phyloP scores from a whole-genome alignment of 2,888 invertebrate genomes.

The Hofmannophila pseudospretella region DNA sequence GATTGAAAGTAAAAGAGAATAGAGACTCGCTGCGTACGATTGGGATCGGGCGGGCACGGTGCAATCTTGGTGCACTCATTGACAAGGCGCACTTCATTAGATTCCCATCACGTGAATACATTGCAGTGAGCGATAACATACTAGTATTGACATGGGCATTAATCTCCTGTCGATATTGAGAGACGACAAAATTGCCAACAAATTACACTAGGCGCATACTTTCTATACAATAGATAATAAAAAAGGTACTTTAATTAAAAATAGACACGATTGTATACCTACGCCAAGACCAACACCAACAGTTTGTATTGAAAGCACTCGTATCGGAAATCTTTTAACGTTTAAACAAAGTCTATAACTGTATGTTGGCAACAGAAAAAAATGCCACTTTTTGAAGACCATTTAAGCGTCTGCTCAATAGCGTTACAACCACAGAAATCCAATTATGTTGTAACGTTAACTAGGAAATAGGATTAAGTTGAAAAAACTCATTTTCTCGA shows the following conservation, averaged over 20 bases:
- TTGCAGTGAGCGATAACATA: constrained; percentile 28
- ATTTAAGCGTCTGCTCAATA: too few relatives aligned
- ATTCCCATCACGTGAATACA: too few relatives aligned
- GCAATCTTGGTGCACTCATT: constrained; percentile 33
- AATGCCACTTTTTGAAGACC: constrained; percentile 27
- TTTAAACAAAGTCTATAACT: neutral
- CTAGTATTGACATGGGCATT: constrained; percentile 25
- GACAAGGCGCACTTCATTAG: constrained; percentile 23
- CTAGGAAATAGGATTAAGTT: constrained; percentile 36
- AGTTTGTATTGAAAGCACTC: constrained; percentile 2
- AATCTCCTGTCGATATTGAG: neutral
- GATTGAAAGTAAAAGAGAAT: constrained; percentile 47
- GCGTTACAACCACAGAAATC: constrained; percentile 23
- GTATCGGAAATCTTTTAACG: neutral
- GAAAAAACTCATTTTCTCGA: constrained; percentile 24
- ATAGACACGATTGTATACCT: constrained; percentile 5
- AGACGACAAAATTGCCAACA: too few relatives aligned
- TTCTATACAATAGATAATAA: neutral
- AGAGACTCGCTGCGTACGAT: constrained; percentile 30
- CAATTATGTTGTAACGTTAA: constrained; percentile 35
- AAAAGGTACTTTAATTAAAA: constrained; percentile 11
- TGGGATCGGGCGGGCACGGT: constrained; percentile 28
- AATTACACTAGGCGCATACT: too few relatives aligned
- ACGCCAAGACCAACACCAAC: too few relatives aligned
- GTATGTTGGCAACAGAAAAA: constrained; percentile 22